Evolutionary conservation across 2,113 vertebrate genomes (phyloP), one percentile per base, ranked within the genome.

Genomic region (Thalassoma bifasciatum): DNA sequence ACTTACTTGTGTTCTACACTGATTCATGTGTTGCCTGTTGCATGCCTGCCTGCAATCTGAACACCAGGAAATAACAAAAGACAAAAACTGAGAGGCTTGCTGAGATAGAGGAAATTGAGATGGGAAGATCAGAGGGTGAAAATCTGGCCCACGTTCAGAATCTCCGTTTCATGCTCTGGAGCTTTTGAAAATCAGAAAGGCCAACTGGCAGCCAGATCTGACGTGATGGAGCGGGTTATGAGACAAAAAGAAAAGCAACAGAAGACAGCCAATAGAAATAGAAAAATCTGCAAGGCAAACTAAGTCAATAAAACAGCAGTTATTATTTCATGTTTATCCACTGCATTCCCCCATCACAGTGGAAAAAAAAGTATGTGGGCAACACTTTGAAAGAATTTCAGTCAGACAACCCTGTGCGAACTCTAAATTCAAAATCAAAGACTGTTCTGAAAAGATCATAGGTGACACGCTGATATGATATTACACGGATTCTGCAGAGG

Each of bases 201-300:
- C 49, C 83, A 88, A 90, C 77, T 86, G 89, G 87, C 88, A 88
- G 87, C 77, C 84, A 89, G 83, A 93, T 91, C 86, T 73, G 66
- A 91, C 74, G 70, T 77, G 85, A 83, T 50, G 62, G 61, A 40
- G 63, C 56, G 62, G 70, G 68, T 34, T 62, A 73, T 4, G 61
- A 80, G 88, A 88, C 87, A 91, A 78, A 88, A 81, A 75, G 68
- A 84, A 85, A 83, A 60, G 78, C 82, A 73, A 85, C 82, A 86
- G 86, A 77, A 91, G 85, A 83, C 74, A 75, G 86, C 74, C 74
- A 53, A 81, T 79, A 68, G 75, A 89, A 81, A 49, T 77, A 79
- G 85, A 82, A 71, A 79, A 79, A 77, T 89, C 60, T 71, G 71
- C 73, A 80, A 86, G 36, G 74, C 77, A 89, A 88, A 92, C 84